Evolutionary conservation across 2,797 vertebrate species (phyloP).

Genomic region (Tragopan temminckii): DNA sequence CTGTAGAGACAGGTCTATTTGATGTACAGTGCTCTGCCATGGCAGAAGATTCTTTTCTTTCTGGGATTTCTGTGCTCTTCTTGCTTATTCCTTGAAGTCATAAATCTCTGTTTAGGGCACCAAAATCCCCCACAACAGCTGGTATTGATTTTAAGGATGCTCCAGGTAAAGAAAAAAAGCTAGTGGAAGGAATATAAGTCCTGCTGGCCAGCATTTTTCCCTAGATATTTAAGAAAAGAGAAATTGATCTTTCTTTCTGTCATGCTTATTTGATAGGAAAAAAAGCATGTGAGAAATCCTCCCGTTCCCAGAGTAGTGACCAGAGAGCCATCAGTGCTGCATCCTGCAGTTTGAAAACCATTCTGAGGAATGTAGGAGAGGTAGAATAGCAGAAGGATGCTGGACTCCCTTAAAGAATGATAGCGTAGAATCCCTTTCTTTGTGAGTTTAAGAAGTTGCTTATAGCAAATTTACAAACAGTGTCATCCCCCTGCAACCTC

Average conservation of each 20-base stretch:
- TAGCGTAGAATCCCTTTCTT: not conserved
- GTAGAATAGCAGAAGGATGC: not conserved
- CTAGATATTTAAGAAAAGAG: constrained; percentile 13
- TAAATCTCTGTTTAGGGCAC: constrained; percentile 52
- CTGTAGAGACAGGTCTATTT: constrained; percentile 9
- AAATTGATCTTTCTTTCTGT: not conserved
- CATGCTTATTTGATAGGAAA: not conserved
- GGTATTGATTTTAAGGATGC: constrained; percentile 53
- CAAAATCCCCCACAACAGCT: constrained; percentile 34
- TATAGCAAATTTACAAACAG: not conserved
- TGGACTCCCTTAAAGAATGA: not conserved
- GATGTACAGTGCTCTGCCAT: not conserved
- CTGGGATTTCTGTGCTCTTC: not conserved
- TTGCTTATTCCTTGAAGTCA: constrained; percentile 13
- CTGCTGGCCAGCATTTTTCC: constrained; percentile 2
- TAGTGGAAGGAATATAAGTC: constrained; percentile 7
- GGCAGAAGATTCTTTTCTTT: constrained; percentile 23
- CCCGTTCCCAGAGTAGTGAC: not conserved
- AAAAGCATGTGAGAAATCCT: not conserved
- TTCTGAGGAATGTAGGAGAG: not conserved
- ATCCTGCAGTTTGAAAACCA: not conserved
- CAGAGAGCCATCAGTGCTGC: not conserved
- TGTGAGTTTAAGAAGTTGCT: not conserved
- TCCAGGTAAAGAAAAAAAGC: constrained; percentile 39
- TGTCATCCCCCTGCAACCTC: not conserved